These are phyloP conservation scores for Vanessa atalanta DNA, from an alignment of 1,140 invertebrate genomes.

Conservation along the genomic window DNA sequence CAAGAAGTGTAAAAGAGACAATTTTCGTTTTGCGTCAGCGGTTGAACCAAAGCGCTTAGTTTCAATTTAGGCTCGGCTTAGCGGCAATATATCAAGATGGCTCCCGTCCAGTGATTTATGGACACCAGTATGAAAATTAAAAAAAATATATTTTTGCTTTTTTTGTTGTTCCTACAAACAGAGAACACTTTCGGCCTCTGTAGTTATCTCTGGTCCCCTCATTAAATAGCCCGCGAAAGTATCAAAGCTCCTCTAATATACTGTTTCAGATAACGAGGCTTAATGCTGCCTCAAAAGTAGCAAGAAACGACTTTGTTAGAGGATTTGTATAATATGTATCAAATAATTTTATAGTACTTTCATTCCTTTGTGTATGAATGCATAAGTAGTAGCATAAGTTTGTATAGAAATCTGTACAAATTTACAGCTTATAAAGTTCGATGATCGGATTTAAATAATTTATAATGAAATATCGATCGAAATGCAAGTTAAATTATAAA, in stretches of 20 bases:
- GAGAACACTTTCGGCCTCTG: conserved; percentile 22
- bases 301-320: background rate
- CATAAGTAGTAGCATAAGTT: too few species aligned
- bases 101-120: conserved; percentile 40
- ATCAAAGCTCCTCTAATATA: conserved; percentile 28
- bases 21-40: too few species aligned
- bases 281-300: conserved; percentile 22
- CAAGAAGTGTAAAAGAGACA: too few species aligned
- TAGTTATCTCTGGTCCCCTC: conserved; percentile 13
- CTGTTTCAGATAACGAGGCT: conserved; percentile 15
- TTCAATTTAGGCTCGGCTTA: conserved; percentile 39
- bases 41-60: conserved; percentile 28
- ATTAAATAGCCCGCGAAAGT: conserved; percentile 13
- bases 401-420: too few species aligned
- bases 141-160: conserved; percentile 27
- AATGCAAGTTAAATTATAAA: too few species aligned
- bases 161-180: conserved; percentile 18
- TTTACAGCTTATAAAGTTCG: too few species aligned
- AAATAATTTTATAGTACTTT: too few species aligned
- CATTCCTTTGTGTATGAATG: too few species aligned
- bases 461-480: too few species aligned
- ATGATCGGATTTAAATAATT: too few species aligned
- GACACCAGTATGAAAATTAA: conserved; percentile 31
- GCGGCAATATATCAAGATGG: conserved; percentile 43
- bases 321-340: too few species aligned